Evolutionary conservation across 30 jellyfish, hydroid and myxozoan genomes (phyloP).

Genomic region (Calvadosia cruxmelitensis): DNA sequence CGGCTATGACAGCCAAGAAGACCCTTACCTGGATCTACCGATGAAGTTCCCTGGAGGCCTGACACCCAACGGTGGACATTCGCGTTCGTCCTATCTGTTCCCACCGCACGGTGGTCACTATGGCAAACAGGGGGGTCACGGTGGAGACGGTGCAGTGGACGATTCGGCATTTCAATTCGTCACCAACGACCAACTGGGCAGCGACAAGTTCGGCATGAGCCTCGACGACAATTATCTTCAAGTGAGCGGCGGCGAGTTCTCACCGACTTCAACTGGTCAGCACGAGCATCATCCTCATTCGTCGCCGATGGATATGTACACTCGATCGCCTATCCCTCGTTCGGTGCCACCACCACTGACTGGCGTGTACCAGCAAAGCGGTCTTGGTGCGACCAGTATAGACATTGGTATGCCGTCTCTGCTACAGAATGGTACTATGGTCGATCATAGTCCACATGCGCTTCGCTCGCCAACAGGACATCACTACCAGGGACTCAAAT

Average conservation of each 20-base stretch:
- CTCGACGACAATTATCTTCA: not conserved
- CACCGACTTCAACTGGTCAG: not conserved
- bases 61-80: not conserved
- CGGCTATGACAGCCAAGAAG: not conserved
- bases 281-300: not conserved
- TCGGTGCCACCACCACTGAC: not conserved
- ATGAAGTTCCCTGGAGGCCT: slow-evolving; percentile 1
- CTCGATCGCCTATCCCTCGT: not conserved
- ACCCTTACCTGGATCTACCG: not conserved
- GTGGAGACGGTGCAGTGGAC: not conserved
- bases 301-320: not conserved
- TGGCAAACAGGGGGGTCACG: not conserved
- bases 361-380: not conserved
- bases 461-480: not conserved
- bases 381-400: not conserved
- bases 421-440: not conserved
- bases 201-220: not conserved
- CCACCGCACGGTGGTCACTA: not conserved
- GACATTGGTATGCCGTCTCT: not conserved
- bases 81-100: not conserved
- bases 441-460: not conserved
- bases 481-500: not conserved
- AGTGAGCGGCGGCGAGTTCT: not conserved
- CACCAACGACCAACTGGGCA: not conserved
- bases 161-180: not conserved